Percentiles rank a stretch among this genome's conserved stretches.
These are phyloP conservation scores for Nomada goodeniana DNA, from an alignment of 2,888 invertebrate species.

Conservation along the genomic window DNA sequence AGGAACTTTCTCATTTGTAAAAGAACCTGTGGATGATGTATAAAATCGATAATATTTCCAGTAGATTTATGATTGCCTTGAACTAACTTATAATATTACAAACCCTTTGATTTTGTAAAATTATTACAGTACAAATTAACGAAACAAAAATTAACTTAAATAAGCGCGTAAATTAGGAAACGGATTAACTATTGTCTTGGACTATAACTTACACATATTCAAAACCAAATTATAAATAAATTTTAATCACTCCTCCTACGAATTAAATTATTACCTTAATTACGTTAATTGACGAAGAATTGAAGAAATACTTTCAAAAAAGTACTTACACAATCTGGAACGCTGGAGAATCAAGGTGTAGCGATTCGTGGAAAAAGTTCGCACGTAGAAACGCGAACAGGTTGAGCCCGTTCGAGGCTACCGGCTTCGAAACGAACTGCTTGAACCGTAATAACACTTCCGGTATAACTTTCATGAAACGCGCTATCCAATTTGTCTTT, in stretches of 20 bases:
- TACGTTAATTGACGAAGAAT: neutral
- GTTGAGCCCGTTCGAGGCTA: constrained; percentile 1
- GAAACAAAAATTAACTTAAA: too few species aligned
- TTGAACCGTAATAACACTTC: neutral
- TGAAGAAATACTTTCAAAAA: neutral
- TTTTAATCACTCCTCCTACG: neutral
- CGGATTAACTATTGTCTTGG: neutral
- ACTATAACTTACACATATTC: neutral
- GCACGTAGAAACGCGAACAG: neutral
- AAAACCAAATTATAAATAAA: neutral
- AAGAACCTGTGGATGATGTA: neutral
- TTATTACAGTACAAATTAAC: too few species aligned
- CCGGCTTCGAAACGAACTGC: neutral
- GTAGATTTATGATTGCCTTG: neutral
- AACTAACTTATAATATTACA: neutral
- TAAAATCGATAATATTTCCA: neutral
- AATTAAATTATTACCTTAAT: too few species aligned
- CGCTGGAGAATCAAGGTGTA: neutral
- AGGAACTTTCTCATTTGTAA: neutral
- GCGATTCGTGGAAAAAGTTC: neutral
- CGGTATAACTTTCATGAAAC: neutral
- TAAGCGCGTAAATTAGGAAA: too few species aligned
- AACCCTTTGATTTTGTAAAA: neutral
- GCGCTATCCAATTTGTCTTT: neutral
- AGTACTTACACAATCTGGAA: constrained; percentile 4